Evolutionary conservation across 2,888 invertebrate species (phyloP).

Genomic region (Invenusta paracnida): DNA sequence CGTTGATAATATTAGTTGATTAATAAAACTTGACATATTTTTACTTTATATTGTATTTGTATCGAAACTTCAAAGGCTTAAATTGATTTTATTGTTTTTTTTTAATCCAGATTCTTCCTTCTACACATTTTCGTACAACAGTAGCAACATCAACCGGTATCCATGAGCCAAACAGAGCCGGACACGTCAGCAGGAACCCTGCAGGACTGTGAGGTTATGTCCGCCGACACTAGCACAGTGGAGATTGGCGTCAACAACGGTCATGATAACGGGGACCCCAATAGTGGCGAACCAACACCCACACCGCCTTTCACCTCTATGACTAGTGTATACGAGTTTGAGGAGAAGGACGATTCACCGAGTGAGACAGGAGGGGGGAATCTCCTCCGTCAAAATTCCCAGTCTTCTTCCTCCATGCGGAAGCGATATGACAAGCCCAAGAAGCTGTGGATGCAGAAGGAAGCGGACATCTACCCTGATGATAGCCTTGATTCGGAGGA

Average conservation of each 20-base stretch:
- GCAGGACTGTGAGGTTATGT: neutral
- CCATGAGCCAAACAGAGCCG: neutral
- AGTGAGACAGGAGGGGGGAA: neutral
- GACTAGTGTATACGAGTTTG: conserved; percentile 8
- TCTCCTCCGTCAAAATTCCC: neutral
- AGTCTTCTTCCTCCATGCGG: neutral
- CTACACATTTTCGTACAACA: too few relatives aligned
- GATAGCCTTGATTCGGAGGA: neutral
- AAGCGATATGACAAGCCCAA: conserved; percentile 10
- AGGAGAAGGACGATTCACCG: neutral
- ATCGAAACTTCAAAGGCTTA: too few relatives aligned
- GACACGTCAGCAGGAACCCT: conserved; percentile 17
- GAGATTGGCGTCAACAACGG: neutral
- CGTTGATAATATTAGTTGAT: too few relatives aligned
- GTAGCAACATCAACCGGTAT: neutral
- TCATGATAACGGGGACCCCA: neutral
- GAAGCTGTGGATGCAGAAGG: conserved; percentile 6
- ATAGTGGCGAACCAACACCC: neutral
- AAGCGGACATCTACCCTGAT: neutral
- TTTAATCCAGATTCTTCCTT: too few relatives aligned
- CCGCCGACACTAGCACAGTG: neutral
- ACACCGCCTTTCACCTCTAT: neutral
- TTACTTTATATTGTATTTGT: too few relatives aligned
- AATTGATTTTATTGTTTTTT: too few relatives aligned
- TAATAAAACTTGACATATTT: too few relatives aligned